These are phyloP conservation scores for Drosophila carrolli DNA, from an alignment of 1,140 invertebrate genomes.

Conservation along the genomic window DNA sequence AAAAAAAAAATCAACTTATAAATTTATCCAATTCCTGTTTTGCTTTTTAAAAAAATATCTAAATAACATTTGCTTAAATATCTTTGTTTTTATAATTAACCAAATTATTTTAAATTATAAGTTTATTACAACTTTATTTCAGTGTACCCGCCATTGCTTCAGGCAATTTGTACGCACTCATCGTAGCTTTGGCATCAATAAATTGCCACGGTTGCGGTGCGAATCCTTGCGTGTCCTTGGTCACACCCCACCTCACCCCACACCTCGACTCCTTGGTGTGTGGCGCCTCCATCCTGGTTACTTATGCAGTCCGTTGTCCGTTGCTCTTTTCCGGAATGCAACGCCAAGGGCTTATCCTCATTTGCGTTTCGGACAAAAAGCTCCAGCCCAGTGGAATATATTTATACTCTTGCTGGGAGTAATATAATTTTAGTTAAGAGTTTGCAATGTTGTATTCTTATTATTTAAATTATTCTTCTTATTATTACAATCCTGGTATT, in stretches of 20 bases:
- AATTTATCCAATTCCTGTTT: too few relatives aligned
- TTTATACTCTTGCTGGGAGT: background rate
- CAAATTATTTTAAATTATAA: too few relatives aligned
- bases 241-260: background rate
- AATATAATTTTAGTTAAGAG: too few relatives aligned
- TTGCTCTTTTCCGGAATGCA: constrained; percentile 31
- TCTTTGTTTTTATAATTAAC: too few relatives aligned
- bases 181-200: constrained; percentile 40
- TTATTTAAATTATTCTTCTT: too few relatives aligned
- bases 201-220: constrained; percentile 34
- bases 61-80: too few relatives aligned
- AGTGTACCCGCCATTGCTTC: constrained; percentile 12
- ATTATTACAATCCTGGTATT: too few relatives aligned
- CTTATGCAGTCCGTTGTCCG: constrained; percentile 34
- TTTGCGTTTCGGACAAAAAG: constrained; percentile 36
- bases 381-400: constrained; percentile 22
- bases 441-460: too few relatives aligned
- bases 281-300: constrained; percentile 17
- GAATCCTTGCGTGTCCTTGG: constrained; percentile 39
- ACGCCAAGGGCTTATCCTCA: constrained; percentile 32
- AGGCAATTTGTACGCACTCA: constrained; percentile 46
- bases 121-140: background rate
- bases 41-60: too few relatives aligned
- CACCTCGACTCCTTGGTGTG: background rate
- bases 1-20: too few relatives aligned